Evolutionary conservation across 2,113 vertebrate genomes (phyloP), one percentile per base, ranked within the genome.

Genomic region (Siniperca chuatsi): DNA sequence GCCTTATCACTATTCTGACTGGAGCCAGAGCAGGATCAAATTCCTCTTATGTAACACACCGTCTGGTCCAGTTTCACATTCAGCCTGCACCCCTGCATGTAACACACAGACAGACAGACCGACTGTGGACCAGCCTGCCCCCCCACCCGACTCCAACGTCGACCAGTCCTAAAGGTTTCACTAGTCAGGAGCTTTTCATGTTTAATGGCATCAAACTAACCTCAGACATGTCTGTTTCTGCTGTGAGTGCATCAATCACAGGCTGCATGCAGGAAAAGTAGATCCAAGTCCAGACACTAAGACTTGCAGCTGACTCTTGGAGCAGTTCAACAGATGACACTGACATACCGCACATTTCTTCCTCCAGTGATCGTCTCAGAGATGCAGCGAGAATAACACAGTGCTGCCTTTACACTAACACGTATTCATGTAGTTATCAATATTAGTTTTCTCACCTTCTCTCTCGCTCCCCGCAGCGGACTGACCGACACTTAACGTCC

Each of bases 1-100:
- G 1, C 29, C 25, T 62, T 58, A 80, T 83, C 80, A 50, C 57
- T 57, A 4, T 21, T 65, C 54, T 65, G 68, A 64, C 16, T 50
- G 46, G 55, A 29, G 54, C n/a, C n/a, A 55, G 18, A 62, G 37
- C 62, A 35, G 67, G 78, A 77, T 87, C 81, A 80, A 13, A 83
- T 75, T 78, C 65, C 48, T 50, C 81, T 88, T 84, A 81, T 23
- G 65, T 79, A 81, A 84, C 67, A 21, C 0, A 20, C 60, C 58
- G 66, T 29, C 57, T 7, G n/a, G 66, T 79, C 61, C 74, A 79
- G 67, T 9, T 48, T 48, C 66, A 65, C 21, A n/a, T 8, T 23
- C 61, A 50, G 58, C 29, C 40, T 58, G 29, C 48, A 23, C n/a
- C 5, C 44, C 61, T 25, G 1, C 61, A 75, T 6, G 16, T 1